phyloP scores from a whole-genome alignment of 2,113 vertebrate species.

The Sciurus niger region DNA sequence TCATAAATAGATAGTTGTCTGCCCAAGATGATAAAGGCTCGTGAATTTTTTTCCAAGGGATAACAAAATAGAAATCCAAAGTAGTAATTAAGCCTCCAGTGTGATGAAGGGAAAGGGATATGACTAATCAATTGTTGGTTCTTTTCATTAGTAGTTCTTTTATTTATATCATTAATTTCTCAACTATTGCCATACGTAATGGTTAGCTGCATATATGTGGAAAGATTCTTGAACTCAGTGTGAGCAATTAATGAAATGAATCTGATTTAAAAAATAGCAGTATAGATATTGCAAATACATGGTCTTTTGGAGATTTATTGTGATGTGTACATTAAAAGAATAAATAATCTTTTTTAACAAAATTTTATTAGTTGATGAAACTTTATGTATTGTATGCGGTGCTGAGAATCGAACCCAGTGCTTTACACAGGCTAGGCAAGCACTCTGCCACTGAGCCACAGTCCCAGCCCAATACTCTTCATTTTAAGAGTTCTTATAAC shows the following conservation, averaged over 20 bases:
- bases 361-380: no score
- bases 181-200: not conserved
- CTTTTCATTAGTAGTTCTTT: constrained; percentile 21
- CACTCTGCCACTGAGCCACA: no score
- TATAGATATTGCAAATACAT: constrained; percentile 3
- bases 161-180: not conserved
- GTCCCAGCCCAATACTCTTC: not conserved
- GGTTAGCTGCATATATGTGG: not conserved
- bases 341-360: not conserved
- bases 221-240: not conserved
- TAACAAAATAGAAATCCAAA: constrained; percentile 30
- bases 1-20: constrained; percentile 24
- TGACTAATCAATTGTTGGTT: not conserved
- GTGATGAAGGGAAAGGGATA: not conserved
- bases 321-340: constrained; percentile 42
- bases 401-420: no score
- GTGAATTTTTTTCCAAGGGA: constrained; percentile 37
- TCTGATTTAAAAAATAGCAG: constrained; percentile 49
- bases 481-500: constrained; percentile 33
- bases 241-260: constrained; percentile 63
- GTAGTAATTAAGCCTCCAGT: constrained; percentile 19
- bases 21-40: not conserved
- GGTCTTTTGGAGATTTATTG: constrained; percentile 33
- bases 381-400: no score
- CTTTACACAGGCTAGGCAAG: no score